Evolutionary conservation across 2,797 vertebrate genomes (phyloP).

Genomic region (Anas georgica): DNA sequence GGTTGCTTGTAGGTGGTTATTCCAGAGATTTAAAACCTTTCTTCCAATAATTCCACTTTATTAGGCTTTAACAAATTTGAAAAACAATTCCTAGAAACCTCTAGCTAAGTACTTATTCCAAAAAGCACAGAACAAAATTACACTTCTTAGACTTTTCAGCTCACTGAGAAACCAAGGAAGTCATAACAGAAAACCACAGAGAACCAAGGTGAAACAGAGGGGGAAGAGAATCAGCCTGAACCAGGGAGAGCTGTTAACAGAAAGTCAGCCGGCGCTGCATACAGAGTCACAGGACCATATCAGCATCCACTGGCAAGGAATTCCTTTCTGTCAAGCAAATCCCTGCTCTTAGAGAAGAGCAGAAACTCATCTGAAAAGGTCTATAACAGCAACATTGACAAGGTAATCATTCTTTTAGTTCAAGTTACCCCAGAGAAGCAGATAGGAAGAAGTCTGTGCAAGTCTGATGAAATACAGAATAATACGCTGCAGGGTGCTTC

Average conservation of each 20-base stretch:
- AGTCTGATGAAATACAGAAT: neutral
- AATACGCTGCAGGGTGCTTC: neutral
- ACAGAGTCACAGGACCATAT: neutral
- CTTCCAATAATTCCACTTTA: neutral
- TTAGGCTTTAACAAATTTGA: neutral
- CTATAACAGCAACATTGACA: neutral
- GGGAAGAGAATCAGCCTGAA: neutral
- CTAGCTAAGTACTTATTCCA: neutral
- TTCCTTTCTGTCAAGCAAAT: constrained; percentile 35
- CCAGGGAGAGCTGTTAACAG: neutral
- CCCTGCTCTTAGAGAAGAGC: neutral
- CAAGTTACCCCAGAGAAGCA: fast-evolving
- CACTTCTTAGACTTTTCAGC: neutral
- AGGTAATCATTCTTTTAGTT: neutral
- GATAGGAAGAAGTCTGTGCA: neutral
- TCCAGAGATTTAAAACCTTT: neutral
- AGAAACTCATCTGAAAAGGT: constrained; percentile 13
- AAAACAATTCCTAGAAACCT: neutral
- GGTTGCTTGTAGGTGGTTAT: neutral
- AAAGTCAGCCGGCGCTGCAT: neutral
- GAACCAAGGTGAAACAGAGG: neutral
- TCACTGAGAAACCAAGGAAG: neutral
- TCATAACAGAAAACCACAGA: neutral
- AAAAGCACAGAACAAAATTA: neutral
- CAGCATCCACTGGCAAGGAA: neutral